Percentiles rank a stretch among this genome's conserved stretches.
Evolutionary conservation across 2,113 vertebrate genomes (phyloP).

Genomic region (Oenanthe melanoleuca): DNA sequence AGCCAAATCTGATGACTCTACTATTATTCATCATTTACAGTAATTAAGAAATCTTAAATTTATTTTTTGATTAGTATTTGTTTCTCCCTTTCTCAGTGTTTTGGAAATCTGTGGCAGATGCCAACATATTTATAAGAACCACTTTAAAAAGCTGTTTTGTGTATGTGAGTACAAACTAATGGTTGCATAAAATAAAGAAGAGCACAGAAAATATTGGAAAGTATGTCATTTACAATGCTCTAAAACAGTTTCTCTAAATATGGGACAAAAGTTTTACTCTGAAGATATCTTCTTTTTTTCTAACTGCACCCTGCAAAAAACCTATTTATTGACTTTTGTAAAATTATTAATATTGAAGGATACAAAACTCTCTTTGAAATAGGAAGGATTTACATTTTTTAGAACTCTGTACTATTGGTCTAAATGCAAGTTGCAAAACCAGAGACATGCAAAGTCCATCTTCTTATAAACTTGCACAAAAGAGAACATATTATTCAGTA

Average conservation of each 20-base stretch:
- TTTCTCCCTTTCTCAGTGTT: neutral
- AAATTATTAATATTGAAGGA: neutral
- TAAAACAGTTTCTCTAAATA: neutral
- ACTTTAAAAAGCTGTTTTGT: neutral
- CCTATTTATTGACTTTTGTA: neutral
- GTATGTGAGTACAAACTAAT: neutral
- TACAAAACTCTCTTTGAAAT: neutral
- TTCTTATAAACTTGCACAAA: neutral
- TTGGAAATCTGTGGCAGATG: neutral
- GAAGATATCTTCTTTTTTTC: neutral
- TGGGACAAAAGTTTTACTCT: neutral
- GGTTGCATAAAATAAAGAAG: neutral
- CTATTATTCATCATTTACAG: neutral
- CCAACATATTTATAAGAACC: neutral
- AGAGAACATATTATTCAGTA: neutral
- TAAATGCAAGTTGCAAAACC: neutral
- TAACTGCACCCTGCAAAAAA: rapidly evolving
- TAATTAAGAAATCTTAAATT: neutral
- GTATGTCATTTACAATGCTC: rapidly evolving
- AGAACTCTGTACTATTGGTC: neutral
- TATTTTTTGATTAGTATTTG: neutral
- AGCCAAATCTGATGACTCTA: neutral
- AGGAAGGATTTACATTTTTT: neutral
- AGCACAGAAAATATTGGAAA: neutral
- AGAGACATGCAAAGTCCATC: neutral